Evolutionary conservation across 2,113 vertebrate genomes (phyloP).

Genomic region (Pangasianodon gigas): DNA sequence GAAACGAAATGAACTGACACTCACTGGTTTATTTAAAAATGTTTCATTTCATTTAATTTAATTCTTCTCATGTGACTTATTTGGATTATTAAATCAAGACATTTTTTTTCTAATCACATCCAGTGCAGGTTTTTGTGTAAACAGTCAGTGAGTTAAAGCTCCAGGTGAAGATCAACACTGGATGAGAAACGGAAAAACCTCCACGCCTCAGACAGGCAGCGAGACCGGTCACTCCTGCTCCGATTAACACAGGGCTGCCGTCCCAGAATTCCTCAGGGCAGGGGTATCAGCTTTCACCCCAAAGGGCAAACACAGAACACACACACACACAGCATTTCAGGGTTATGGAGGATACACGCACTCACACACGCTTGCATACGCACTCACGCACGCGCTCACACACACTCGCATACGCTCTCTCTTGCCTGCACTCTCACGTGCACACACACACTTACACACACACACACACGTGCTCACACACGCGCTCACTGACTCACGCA

Average conservation of each 20-base stretch:
- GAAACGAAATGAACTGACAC: no score
- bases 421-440: no score
- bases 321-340: background rate
- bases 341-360: background rate
- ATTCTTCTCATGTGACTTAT: background rate
- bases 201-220: background rate
- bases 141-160: background rate
- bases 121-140: no score
- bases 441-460: no score
- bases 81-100: background rate
- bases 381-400: background rate
- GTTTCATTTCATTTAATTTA: no score
- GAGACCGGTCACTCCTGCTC: background rate
- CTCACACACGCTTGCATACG: background rate
- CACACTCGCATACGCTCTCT: background rate
- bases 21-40: background rate
- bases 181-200: background rate
- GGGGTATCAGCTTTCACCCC: slow-evolving; percentile 32
- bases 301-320: slow-evolving; percentile 25
- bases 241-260: background rate
- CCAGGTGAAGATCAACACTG: background rate
- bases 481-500: background rate
- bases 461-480: no score
- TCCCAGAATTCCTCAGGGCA: slow-evolving; percentile 37
- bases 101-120: background rate